phyloP scores from a whole-genome alignment of 2,113 vertebrate genomes.

The Passer domesticus region DNA sequence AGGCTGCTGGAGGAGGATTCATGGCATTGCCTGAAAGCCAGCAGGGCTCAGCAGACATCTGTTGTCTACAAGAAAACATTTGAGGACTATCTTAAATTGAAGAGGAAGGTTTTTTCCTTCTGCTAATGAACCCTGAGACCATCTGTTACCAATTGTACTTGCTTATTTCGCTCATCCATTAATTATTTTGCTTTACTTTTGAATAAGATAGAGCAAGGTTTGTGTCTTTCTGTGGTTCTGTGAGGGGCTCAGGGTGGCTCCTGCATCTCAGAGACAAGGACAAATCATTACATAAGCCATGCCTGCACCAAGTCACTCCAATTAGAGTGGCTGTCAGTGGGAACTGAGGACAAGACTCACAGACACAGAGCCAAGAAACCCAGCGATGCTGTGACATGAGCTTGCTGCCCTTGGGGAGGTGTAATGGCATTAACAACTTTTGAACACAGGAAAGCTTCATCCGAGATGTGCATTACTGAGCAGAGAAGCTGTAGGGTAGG shows the following conservation, averaged over 20 bases:
- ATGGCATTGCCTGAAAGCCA: background rate
- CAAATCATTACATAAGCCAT: background rate
- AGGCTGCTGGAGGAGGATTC: background rate
- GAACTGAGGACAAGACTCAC: background rate
- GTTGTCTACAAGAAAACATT: constrained; percentile 9
- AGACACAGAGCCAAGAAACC: background rate
- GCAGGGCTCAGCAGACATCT: background rate
- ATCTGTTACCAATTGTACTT: constrained; percentile 56
- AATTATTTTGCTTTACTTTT: constrained; percentile 42
- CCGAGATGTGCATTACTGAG: background rate
- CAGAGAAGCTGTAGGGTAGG: background rate
- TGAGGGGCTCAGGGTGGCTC: rapidly evolving
- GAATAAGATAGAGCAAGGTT: background rate
- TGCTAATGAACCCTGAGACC: constrained; percentile 57
- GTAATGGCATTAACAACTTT: constrained; percentile 33
- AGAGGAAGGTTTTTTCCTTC: constrained; percentile 39
- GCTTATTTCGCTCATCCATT: constrained; percentile 8
- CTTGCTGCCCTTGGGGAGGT: constrained; percentile 42
- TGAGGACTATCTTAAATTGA: constrained; percentile 41
- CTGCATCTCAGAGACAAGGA: background rate
- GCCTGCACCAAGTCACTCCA: background rate
- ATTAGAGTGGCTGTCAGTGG: background rate
- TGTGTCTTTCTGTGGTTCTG: background rate
- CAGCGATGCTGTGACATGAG: background rate
- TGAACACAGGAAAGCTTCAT: background rate